Evolutionary conservation across 1,140 invertebrate species (phyloP), one percentile per base, ranked within the genome.

Genomic region (Palaemon carinicauda): DNA sequence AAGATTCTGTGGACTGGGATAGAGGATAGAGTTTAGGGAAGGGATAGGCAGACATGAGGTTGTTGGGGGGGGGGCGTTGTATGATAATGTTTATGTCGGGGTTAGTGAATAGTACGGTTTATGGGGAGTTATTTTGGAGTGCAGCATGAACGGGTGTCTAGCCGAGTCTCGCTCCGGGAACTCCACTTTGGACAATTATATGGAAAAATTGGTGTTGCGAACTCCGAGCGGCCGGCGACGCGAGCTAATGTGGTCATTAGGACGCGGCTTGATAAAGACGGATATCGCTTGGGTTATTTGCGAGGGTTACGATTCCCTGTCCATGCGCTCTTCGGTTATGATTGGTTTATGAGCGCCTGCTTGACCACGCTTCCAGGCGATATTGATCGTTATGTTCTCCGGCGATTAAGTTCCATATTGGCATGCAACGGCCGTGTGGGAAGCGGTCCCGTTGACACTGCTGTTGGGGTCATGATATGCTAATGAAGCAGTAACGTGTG

Each of bases 381-480:
- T 14, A 29, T 14, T 60, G 17, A 41, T 9, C 54, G 24, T 51
- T 60, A 52, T 51, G 73, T 9, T 41, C 29, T 2, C 29, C 73
- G 73, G n/a, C 15, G 24, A 17, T 12, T 53, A 85, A 51, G 21
- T 75, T 69, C 77, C 21, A 31, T 77, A 50, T 54, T 21, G 29
- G 52, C 29, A 41, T 31, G 53, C 21, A 41, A 19, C 33, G 82
- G 14, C 71, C 31, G 7, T 65, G 83, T 31, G 83, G 54, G 75
- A 78, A 79, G 60, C 83, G 83, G 33, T 56, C 24, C 4, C 65
- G 21, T 15, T 69, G 12, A 27, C 24, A 24, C 65, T 24, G 65
- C 29, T 69, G 65, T 31, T 60, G 50, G 31, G 77, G 33, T 86
- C 84, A 80, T 86, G 84, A 86, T 86, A 86, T 86, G 84, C 84